Evolutionary conservation across 2,888 invertebrate species (phyloP).

Genomic region (Amphipoea oculea): DNA sequence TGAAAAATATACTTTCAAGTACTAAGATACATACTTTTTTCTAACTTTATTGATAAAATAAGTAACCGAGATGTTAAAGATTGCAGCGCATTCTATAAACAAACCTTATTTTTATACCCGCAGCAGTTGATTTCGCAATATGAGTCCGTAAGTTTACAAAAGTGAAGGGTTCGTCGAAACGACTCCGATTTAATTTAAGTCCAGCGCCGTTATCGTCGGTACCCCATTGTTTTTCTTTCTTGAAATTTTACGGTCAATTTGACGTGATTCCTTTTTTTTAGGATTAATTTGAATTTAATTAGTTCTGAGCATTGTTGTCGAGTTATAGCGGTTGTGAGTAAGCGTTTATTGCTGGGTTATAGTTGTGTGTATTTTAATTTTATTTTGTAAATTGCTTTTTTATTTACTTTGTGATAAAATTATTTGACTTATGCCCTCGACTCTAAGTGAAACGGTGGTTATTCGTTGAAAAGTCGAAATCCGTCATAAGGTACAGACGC

Average conservation of each 20-base stretch:
- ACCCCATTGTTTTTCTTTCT: slow-evolving; percentile 90
- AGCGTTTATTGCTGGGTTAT: slow-evolving; percentile 48
- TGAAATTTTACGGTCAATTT: slow-evolving; percentile 90
- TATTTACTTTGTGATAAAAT: background rate
- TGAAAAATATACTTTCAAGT: background rate
- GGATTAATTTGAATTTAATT: slow-evolving; percentile 90
- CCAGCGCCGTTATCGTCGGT: slow-evolving; percentile 87
- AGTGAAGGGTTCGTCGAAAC: slow-evolving; percentile 88
- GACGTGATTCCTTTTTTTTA: slow-evolving; percentile 87
- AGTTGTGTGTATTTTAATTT: slow-evolving; percentile 40
- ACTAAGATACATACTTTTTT: background rate
- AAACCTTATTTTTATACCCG: background rate
- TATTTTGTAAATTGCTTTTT: background rate
- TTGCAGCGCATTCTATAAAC: background rate
- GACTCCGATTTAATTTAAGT: slow-evolving; percentile 89
- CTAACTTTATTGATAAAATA: background rate
- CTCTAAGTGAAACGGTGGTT: no score
- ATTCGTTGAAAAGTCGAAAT: no score
- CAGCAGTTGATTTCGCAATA: slow-evolving; percentile 2
- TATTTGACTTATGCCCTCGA: background rate
- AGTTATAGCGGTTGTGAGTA: slow-evolving; percentile 61
- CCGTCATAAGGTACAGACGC: background rate
- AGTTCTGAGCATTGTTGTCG: slow-evolving; percentile 81
- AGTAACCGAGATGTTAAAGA: background rate
- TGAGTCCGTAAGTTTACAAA: slow-evolving; percentile 73